These are phyloP conservation scores for Eristalinus aeneus DNA, from an alignment of 2,888 invertebrate species.

Conservation along the genomic window DNA sequence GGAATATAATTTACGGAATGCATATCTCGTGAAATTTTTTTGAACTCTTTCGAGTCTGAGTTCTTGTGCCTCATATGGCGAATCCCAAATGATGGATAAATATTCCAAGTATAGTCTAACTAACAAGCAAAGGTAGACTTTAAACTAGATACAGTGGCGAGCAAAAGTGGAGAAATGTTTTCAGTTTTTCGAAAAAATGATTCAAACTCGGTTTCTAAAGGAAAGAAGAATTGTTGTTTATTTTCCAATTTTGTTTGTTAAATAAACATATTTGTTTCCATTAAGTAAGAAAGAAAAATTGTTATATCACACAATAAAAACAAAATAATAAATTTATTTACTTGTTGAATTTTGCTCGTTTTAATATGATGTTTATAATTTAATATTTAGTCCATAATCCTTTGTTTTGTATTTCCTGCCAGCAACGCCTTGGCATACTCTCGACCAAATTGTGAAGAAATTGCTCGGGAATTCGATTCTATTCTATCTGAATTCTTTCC, in stretches of 20 bases:
- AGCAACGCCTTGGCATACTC: constrained; percentile 36
- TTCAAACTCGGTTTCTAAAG: not conserved
- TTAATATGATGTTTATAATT: not conserved
- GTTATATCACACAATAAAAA: not conserved
- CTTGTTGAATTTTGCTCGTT: not conserved
- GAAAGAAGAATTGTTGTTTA: not conserved
- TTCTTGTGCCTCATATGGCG: no score
- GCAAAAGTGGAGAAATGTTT: not conserved
- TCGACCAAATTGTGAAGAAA: constrained; percentile 38
- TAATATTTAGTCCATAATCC: not conserved
- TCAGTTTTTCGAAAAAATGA: not conserved
- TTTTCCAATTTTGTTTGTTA: not conserved
- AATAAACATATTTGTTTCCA: not conserved
- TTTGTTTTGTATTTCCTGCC: not conserved
- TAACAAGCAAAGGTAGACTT: no score
- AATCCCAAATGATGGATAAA: no score
- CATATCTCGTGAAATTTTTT: no score
- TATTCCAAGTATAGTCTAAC: no score
- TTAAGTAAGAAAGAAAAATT: not conserved
- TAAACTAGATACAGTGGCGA: no score
- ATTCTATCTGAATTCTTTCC: constrained; percentile 25
- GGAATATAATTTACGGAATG: no score
- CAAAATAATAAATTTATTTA: not conserved
- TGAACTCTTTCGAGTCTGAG: no score
- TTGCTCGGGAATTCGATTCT: constrained; percentile 25